phyloP scores from a whole-genome alignment of 2,888 invertebrate genomes.

The Sinohyriopsis cumingii region DNA sequence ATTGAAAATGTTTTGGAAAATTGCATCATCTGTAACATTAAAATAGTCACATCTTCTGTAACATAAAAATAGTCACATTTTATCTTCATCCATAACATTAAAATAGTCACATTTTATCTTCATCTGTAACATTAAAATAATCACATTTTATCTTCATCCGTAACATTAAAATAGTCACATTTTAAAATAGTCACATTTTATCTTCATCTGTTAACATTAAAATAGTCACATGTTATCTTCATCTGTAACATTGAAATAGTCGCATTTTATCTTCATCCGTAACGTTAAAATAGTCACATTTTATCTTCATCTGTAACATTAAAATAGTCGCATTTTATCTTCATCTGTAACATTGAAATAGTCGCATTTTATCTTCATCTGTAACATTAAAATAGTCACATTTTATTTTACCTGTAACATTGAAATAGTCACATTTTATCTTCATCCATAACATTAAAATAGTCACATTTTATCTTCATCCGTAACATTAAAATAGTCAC shows the following conservation, averaged over 20 bases:
- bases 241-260: background rate
- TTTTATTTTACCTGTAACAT: too few relatives aligned
- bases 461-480: background rate
- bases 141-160: too few relatives aligned
- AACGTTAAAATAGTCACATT: background rate
- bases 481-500: background rate
- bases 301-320: too few relatives aligned
- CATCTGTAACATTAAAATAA: background rate
- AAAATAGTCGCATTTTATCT: background rate
- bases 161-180: background rate
- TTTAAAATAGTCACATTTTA: too few relatives aligned
- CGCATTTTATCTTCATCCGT: too few relatives aligned
- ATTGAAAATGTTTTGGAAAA: too few relatives aligned
- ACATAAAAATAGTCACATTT: background rate
- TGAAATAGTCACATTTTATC: background rate
- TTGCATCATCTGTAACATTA: too few relatives aligned
- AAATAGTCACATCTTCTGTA: background rate
- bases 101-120: background rate
- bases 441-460: background rate
- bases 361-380: too few relatives aligned
- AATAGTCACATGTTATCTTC: background rate
- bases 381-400: background rate
- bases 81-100: background rate
- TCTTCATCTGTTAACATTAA: too few relatives aligned
- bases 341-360: background rate